Evolutionary conservation across 2,113 vertebrate genomes (phyloP).

Genomic region (Jaculus jaculus): DNA sequence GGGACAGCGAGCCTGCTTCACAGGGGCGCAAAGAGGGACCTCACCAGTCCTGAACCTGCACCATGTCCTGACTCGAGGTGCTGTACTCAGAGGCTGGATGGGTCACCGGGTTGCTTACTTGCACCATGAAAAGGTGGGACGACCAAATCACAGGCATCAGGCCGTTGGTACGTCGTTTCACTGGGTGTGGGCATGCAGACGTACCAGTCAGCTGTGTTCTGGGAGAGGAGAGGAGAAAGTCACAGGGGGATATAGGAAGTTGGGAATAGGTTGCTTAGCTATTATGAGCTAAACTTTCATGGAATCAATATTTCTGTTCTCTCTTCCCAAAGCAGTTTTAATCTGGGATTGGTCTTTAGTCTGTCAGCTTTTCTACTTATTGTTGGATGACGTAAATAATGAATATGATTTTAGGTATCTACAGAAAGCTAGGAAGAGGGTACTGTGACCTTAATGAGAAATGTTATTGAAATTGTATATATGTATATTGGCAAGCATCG

Average conservation of each 20-base stretch:
- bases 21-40: background rate
- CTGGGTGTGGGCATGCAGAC: background rate
- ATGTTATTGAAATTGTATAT: background rate
- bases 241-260: background rate
- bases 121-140: fast-evolving
- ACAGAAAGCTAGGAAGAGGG: background rate
- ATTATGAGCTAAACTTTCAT: background rate
- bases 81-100: background rate
- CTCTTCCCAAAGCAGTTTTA: constrained; percentile 26
- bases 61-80: background rate
- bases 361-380: constrained; percentile 12
- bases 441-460: background rate
- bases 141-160: background rate
- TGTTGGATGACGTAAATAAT: background rate
- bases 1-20: background rate
- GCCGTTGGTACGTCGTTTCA: background rate
- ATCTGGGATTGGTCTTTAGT: background rate
- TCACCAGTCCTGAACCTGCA: background rate
- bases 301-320: background rate
- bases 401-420: background rate
- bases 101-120: fast-evolving
- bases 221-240: background rate
- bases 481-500: background rate
- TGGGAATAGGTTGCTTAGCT: background rate
- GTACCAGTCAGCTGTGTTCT: background rate